These are phyloP conservation scores for Listrodromus nycthemerus DNA, from an alignment of 2,888 invertebrate species.

Conservation along the genomic window DNA sequence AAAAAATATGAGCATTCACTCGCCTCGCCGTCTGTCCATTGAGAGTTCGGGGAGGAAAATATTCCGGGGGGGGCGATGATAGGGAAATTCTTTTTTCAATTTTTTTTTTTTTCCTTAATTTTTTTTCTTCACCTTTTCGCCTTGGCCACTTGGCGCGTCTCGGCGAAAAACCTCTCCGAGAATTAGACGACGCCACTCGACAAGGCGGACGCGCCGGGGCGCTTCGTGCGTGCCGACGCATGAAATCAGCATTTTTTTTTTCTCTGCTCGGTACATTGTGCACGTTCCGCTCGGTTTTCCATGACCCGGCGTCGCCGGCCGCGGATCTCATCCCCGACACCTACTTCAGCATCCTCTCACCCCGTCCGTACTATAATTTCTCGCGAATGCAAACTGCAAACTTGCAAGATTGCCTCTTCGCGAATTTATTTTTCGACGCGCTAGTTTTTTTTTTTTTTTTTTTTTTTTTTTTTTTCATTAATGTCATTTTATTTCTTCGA, in stretches of 20 bases:
- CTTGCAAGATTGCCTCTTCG: slow-evolving; percentile 53
- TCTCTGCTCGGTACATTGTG: slow-evolving; percentile 44
- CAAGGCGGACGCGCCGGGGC: slow-evolving; percentile 57
- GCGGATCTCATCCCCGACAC: slow-evolving; percentile 28
- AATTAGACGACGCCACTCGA: slow-evolving; percentile 72
- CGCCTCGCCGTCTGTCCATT: neutral
- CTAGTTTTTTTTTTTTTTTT: slow-evolving; percentile 27
- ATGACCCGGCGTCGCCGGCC: slow-evolving; percentile 19
- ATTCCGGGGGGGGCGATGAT: neutral
- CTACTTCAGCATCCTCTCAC: slow-evolving; percentile 41
- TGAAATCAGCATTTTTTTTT: slow-evolving; percentile 74
- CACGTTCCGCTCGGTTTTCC: slow-evolving; percentile 54
- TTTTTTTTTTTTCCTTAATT: neutral
- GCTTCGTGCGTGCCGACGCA: slow-evolving; percentile 73
- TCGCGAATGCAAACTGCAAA: slow-evolving; percentile 50
- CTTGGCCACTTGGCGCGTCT: slow-evolving; percentile 12
- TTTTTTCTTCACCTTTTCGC: slow-evolving; percentile 10
- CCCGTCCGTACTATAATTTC: slow-evolving; percentile 33
- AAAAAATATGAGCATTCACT: neutral
- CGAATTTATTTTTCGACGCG: slow-evolving; percentile 36
- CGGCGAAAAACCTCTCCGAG: slow-evolving; percentile 51
- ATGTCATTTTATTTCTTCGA: slow-evolving; percentile 4
- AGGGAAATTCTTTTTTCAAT: neutral
- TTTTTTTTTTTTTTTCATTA: neutral
- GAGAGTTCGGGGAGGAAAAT: neutral